A percentile compares a stretch with the other conserved stretches of the same genome.
Conservation (phyloP, 2,797 vertebrate genomes). For the Enteromius fasciolatus region DNA sequence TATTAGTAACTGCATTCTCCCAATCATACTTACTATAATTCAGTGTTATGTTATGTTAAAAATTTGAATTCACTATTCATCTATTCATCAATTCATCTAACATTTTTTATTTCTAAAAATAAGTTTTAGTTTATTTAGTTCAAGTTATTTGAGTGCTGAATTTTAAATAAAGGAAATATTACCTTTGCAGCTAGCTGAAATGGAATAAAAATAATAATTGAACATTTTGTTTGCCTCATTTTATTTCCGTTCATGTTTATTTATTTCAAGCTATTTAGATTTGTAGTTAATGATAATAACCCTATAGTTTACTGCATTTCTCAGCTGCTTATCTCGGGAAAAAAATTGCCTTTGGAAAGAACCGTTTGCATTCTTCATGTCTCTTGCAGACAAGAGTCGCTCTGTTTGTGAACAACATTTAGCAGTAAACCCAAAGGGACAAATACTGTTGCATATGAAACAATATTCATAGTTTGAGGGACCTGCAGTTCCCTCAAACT, state of each 20-base stretch:
- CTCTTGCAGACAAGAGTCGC: neutral
- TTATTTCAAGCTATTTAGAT: neutral
- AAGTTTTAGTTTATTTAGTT: neutral
- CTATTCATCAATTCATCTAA: too few relatives aligned
- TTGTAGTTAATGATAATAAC: neutral
- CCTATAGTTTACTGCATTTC: neutral
- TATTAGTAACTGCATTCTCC: neutral
- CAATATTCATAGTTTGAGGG: neutral
- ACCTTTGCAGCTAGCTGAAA: neutral
- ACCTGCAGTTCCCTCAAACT: neutral
- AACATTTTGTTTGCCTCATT: neutral
- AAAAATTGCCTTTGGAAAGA: neutral
- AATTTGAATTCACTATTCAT: neutral
- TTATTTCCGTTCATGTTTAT: neutral
- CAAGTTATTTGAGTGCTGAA: neutral
- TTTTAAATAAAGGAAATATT: neutral
- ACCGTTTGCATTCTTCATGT: neutral
- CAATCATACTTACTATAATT: neutral
- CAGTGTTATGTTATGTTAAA: too few relatives aligned
- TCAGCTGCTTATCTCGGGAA: neutral
- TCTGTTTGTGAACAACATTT: neutral
- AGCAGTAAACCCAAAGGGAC: neutral
- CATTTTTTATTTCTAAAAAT: neutral
- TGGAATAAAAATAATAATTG: neutral
- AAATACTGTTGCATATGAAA: neutral